Evolutionary conservation across 1,140 invertebrate species (phyloP), one percentile per base, ranked within the genome.

Genomic region (Drosophila nigromelanica): DNA sequence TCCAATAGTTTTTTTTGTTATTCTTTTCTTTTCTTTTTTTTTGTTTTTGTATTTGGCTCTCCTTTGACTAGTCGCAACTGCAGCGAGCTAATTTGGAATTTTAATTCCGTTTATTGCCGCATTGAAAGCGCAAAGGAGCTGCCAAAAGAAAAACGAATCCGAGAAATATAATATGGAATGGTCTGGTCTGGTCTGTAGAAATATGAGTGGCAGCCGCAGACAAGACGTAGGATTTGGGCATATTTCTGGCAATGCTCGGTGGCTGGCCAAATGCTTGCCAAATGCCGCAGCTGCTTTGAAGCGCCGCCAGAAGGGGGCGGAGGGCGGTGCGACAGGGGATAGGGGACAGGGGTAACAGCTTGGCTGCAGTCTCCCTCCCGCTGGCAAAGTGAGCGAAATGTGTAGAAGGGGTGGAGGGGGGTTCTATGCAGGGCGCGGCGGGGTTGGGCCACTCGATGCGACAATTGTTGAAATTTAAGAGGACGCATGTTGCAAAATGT

Each of bases 91-190:
- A 85, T 85, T 85, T 81, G 74, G 73, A 73, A 78, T 78, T 86
- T 85, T 85, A 85, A 85, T 85, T 85, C 68, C 18, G 74, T 81
- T 87, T 85, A 87, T 87, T 87, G 81, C 78, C 81, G 81, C 82
- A 85, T 81, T 75, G 82, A 74, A 56, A 45, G 58, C 63, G 72
- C 55, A 80, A 66, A 54, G 14, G 5, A 52, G 78, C 47, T 87
- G 81, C 81, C 78, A 81, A 85, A 73, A 73, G 10, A 33, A 58
- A 24, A 45, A 43, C 14, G 10, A 59, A 39, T 11, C 11, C 42
- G n/a, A 45, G 39, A n/a, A 60, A 72, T 52, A 59, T 67, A 12
- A 14, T 51, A 64, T 35, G 50, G 11, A 15, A 12, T 48, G 27
- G 11, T 18, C 6, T 27, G 35, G 35, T 21, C 24, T 10, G 48